Evolutionary conservation across 2,888 invertebrate genomes (phyloP).

Genomic region (Pelosia muscerda): DNA sequence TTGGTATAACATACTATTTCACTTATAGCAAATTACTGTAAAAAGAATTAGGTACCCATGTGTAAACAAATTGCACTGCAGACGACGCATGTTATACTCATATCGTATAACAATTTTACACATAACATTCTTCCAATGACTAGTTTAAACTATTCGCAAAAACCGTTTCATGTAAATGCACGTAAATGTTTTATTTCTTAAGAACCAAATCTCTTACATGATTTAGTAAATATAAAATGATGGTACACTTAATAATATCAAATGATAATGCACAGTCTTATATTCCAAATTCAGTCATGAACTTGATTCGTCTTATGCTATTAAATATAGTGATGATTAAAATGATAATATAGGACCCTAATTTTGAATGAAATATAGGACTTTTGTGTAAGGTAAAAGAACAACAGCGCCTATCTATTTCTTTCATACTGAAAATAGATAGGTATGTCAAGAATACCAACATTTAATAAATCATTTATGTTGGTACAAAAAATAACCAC

Average conservation of each 20-base stretch:
- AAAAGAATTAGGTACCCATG: not conserved
- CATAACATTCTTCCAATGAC: constrained; percentile 34
- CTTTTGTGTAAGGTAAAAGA: not conserved
- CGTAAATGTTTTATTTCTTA: constrained; percentile 26
- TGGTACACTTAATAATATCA: constrained; percentile 7
- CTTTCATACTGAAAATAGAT: not conserved
- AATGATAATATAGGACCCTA: not conserved
- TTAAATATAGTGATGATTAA: constrained; percentile 21
- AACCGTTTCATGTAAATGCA: constrained; percentile 36
- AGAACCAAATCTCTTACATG: constrained; percentile 24
- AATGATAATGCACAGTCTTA: constrained; percentile 46
- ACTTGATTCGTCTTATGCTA: constrained; percentile 34
- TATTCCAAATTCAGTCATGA: constrained; percentile 38
- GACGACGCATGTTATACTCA: not conserved
- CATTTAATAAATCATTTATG: not conserved
- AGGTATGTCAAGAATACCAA: not conserved
- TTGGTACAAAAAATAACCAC: not conserved
- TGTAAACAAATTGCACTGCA: not conserved
- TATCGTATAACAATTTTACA: not conserved
- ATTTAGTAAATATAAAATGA: constrained; percentile 14
- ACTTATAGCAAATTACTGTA: not conserved
- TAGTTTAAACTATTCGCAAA: constrained; percentile 35
- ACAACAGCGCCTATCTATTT: not conserved
- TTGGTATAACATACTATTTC: not conserved
- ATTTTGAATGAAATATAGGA: not conserved